phyloP scores from a whole-genome alignment of 2,113 vertebrate genomes.

The Peromyscus californicus region DNA sequence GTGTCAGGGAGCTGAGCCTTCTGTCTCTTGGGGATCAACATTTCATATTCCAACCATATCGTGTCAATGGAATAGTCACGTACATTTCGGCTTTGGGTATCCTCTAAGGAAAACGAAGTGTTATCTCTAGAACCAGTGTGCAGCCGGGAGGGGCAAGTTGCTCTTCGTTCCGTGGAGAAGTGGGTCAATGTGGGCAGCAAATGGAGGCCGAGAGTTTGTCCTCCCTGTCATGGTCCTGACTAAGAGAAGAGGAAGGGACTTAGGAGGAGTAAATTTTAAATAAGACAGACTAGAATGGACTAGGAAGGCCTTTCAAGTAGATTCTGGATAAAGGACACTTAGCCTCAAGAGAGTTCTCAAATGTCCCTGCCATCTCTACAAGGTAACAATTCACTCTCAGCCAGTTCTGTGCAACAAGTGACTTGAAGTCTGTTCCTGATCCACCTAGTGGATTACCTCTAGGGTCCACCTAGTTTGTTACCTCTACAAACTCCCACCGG shows the following conservation, averaged over 20 bases:
- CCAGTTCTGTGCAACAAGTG: neutral
- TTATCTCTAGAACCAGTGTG: neutral
- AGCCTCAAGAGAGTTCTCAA: neutral
- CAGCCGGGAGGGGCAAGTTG: neutral
- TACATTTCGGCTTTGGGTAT: neutral
- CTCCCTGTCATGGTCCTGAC: neutral
- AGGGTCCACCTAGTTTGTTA: too few relatives aligned
- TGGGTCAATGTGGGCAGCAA: accelerated
- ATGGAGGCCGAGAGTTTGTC: neutral
- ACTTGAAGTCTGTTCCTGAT: too few relatives aligned
- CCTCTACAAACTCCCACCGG: neutral
- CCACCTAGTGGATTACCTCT: neutral
- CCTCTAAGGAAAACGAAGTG: neutral
- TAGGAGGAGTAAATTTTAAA: neutral
- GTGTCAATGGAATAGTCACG: neutral
- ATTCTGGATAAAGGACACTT: neutral
- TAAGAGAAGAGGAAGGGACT: neutral
- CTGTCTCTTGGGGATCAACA: neutral
- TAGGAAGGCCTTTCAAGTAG: neutral
- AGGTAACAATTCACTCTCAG: neutral
- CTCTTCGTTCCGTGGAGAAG: neutral
- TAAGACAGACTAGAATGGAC: neutral
- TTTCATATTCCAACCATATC: neutral
- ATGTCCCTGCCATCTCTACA: neutral
- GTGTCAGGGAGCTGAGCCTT: neutral